Conservation (phyloP, 2,113 vertebrate genomes). For the Phalacrocorax pelagicus region DNA sequence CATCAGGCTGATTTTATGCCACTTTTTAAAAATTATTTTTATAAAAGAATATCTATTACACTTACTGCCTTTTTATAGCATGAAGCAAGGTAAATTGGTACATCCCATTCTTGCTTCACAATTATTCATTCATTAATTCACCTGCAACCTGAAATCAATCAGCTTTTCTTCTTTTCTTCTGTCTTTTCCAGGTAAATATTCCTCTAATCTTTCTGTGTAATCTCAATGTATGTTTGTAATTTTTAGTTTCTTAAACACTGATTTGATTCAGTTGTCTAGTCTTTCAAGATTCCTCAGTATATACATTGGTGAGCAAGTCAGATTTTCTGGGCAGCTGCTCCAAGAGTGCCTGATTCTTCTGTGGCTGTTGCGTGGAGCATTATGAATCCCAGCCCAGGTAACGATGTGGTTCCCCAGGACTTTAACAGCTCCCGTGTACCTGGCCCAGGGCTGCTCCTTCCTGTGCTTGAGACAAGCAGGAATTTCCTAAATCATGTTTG, state of each 20-base stretch:
- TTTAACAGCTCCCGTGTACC: background rate
- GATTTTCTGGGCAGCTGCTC: background rate
- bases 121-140: background rate
- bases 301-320: background rate
- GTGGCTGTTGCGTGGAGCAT: background rate
- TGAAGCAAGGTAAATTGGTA: background rate
- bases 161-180: background rate
- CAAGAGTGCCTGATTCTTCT: background rate
- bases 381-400: background rate
- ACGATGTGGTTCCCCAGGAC: background rate
- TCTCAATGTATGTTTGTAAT: background rate
- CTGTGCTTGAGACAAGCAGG: background rate
- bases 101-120: background rate
- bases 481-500: background rate
- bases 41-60: background rate
- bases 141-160: constrained; percentile 6
- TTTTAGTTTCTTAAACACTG: background rate
- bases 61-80: background rate
- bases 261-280: background rate
- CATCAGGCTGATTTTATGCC: constrained; percentile 3
- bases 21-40: constrained; percentile 12
- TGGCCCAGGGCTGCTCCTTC: background rate
- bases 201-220: background rate
- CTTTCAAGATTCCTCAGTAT: background rate
- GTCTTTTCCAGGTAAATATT: background rate